These are phyloP conservation scores for Hypanus sabinus DNA, from an alignment of 2,113 vertebrate genomes.

Conservation along the genomic window DNA sequence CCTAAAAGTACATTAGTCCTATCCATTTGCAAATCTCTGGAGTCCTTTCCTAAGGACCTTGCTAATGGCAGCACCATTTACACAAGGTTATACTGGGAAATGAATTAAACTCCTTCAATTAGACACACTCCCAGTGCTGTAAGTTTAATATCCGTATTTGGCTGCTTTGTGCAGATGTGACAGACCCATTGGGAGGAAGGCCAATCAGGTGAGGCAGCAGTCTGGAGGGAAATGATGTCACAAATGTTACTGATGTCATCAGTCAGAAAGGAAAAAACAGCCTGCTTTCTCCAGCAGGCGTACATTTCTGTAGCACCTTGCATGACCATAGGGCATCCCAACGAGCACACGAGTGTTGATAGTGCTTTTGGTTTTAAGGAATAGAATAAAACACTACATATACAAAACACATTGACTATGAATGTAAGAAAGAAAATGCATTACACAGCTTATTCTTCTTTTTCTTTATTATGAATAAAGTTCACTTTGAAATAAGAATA, in stretches of 20 bases:
- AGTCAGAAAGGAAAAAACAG: background rate
- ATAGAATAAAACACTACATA: too few species aligned
- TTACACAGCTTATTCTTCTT: too few species aligned
- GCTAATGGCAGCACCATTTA: conserved; percentile 25
- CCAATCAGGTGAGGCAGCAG: background rate
- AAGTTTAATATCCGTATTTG: conserved; percentile 26
- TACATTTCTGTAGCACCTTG: too few species aligned
- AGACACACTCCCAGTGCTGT: conserved; percentile 14
- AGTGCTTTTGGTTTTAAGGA: too few species aligned
- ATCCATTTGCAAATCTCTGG: conserved; percentile 19
- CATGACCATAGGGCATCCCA: too few species aligned
- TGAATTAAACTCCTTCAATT: conserved; percentile 29
- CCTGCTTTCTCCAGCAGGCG: background rate
- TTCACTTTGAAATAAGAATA: too few species aligned
- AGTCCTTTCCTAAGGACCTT: conserved; percentile 14
- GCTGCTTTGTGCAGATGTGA: conserved; percentile 9
- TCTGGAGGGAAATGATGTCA: background rate
- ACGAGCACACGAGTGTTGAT: too few species aligned
- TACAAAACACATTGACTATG: too few species aligned
- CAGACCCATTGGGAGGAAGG: background rate
- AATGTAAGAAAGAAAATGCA: too few species aligned
- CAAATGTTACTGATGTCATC: background rate
- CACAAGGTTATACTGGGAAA: conserved; percentile 32
- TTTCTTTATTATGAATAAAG: too few species aligned
- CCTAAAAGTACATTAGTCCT: conserved; percentile 31